Base-by-base conservation (phyloP, 2,888 invertebrate species). In the Sinodicranocentrus sp. region DNA sequence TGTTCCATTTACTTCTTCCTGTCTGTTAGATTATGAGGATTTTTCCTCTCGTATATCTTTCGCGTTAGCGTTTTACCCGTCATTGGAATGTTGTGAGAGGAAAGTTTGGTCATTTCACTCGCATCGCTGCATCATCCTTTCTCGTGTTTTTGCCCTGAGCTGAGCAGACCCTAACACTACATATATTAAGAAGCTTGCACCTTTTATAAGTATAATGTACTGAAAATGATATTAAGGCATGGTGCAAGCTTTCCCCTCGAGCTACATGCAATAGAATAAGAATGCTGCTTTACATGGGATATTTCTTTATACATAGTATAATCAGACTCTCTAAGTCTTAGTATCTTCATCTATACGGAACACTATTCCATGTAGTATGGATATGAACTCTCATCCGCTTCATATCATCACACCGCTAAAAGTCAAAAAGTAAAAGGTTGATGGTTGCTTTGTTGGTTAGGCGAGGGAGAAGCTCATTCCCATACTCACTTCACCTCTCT, bases 1-100 rank as follows among this genome's bases (percentile, higher is more conserved):
- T 33, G 63, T 52, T 75, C 75, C 63, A 75, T 75, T 75, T 75
- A 48, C 61, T 19, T 76, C 76, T 52, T 76, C 76, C 67, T 76
- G 76, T 63, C 73, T 63, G 28, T 28, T 54, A 54, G 65, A 75
- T 75, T 65, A 67, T 57, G 76, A 44, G 67, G 54, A 59, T 68
- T 77, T 77, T 67, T 39, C 28, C 26, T 15, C 13, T 67, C 67
- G 76, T 76, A 43, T 65, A 67, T 67, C 54, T 73, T 54, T 26
- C 61, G 44, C 10, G 3, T 5, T 17, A 28, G 33, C 48, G 63
- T 65, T 23, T 23, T 33, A 17, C 48, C 44, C 44, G 44, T 19
- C 63, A 33, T 28, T 67, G 67, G 76, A 76, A 65, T 76, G 76
- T 65, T 76, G 21, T 28, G 23, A 33, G 33, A 44, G 33, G 52